phyloP scores from a whole-genome alignment of 2,888 invertebrate genomes.

The Limenitis camilla region DNA sequence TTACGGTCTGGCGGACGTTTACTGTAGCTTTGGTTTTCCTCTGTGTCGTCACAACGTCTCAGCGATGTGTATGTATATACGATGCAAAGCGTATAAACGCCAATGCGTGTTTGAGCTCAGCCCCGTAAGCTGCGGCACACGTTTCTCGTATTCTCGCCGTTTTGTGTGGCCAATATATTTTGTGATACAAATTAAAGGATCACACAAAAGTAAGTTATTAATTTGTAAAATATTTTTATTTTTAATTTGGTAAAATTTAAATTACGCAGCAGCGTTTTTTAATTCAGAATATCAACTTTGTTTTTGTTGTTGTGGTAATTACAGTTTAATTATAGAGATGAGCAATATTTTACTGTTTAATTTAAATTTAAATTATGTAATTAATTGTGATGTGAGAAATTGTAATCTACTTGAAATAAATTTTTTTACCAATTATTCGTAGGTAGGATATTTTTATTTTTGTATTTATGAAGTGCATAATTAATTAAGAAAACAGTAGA shows the following conservation, averaged over 20 bases:
- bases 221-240: neutral
- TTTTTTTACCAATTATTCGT: no score
- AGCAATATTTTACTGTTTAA: no score
- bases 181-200: conserved; percentile 23
- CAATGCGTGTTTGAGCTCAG: conserved; percentile 52
- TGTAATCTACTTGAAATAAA: no score
- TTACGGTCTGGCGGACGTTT: conserved; percentile 5
- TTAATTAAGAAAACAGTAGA: no score
- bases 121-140: conserved; percentile 38
- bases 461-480: no score
- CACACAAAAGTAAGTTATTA: conserved; percentile 40
- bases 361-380: neutral
- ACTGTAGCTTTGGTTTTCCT: conserved; percentile 17
- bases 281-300: no score
- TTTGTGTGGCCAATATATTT: conserved; percentile 31
- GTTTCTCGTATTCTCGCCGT: conserved; percentile 39
- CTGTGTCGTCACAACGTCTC: conserved; percentile 18
- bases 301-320: no score
- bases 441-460: no score
- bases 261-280: no score
- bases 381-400: no score
- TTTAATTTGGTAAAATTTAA: neutral
- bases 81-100: conserved; percentile 17
- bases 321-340: no score
- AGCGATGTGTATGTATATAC: conserved; percentile 11